Percentiles rank a stretch among this genome's conserved stretches.
phyloP scores from a whole-genome alignment of 1,140 invertebrate species.

The Sitophilus oryzae region DNA sequence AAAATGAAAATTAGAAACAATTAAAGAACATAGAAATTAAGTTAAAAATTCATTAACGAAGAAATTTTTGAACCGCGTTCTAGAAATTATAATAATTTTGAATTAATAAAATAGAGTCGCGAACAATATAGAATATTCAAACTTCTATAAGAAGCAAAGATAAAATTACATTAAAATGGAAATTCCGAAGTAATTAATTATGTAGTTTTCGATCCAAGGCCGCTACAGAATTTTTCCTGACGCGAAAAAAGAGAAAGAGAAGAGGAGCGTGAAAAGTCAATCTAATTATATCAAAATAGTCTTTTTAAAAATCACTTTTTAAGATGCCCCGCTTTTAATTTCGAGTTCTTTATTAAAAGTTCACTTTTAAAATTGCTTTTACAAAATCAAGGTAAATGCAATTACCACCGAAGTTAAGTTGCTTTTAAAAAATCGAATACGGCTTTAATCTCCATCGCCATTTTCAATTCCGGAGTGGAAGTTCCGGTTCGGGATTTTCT shows the following conservation, averaged over 20 bases:
- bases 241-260: neutral
- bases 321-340: neutral
- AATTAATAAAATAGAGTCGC: no score
- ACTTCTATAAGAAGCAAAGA: no score
- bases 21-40: no score
- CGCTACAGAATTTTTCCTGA: neutral
- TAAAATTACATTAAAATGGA: neutral
- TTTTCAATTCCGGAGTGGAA: no score
- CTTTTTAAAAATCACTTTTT: neutral
- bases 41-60: no score
- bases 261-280: neutral
- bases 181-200: neutral
- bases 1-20: no score
- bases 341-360: neutral
- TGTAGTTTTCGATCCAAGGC: neutral
- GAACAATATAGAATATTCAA: no score
- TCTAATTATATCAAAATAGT: neutral
- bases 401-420: neutral
- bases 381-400: neutral
- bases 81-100: no score
- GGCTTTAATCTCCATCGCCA: no score
- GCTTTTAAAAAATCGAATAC: neutral
- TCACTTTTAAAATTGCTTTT: neutral
- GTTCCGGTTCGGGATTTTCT: no score
- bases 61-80: no score